These are phyloP conservation scores for Eristalis pertinax DNA, from an alignment of 2,888 invertebrate species.

Conservation along the genomic window DNA sequence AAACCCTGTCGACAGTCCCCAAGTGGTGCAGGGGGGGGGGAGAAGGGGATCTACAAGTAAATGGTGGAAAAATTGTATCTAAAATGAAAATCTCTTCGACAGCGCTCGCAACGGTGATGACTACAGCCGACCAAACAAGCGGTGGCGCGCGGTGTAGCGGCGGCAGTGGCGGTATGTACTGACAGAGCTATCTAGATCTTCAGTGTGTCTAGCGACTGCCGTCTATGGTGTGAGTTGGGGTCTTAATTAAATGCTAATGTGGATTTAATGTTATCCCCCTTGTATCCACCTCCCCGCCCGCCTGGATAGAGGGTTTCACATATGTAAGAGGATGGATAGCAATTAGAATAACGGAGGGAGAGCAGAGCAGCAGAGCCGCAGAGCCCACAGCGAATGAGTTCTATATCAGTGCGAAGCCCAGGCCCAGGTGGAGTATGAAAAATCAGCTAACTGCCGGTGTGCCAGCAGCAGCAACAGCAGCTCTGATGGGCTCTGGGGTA, in stretches of 20 bases:
- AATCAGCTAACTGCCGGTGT: constrained; percentile 27
- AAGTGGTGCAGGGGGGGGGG: not conserved
- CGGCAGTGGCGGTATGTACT: not conserved
- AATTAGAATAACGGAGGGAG: constrained; percentile 64
- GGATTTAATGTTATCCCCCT: constrained; percentile 58
- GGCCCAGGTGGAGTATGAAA: constrained; percentile 39
- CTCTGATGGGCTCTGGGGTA: constrained; percentile 12
- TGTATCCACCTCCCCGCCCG: not conserved
- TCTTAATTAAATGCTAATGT: constrained; percentile 71
- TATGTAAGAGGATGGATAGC: constrained; percentile 26
- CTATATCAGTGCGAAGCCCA: constrained; percentile 23
- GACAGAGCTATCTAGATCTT: constrained; percentile 50
- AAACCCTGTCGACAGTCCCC: not conserved
- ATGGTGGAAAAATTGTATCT: constrained; percentile 30
- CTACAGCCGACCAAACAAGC: not conserved
- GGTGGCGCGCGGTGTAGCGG: too few species aligned
- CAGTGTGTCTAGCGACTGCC: not conserved
- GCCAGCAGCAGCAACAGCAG: too few species aligned
- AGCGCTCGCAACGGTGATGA: constrained; percentile 11
- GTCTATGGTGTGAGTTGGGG: constrained; percentile 31
- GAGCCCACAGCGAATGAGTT: too few species aligned
- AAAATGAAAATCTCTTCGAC: constrained; percentile 27
- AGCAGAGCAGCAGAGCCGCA: constrained; percentile 8
- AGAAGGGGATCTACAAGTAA: not conserved
- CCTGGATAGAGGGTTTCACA: not conserved